Evolutionary conservation across 2,888 invertebrate genomes (phyloP), one percentile per base, ranked within the genome.

Genomic region (Diarsia brunnea): DNA sequence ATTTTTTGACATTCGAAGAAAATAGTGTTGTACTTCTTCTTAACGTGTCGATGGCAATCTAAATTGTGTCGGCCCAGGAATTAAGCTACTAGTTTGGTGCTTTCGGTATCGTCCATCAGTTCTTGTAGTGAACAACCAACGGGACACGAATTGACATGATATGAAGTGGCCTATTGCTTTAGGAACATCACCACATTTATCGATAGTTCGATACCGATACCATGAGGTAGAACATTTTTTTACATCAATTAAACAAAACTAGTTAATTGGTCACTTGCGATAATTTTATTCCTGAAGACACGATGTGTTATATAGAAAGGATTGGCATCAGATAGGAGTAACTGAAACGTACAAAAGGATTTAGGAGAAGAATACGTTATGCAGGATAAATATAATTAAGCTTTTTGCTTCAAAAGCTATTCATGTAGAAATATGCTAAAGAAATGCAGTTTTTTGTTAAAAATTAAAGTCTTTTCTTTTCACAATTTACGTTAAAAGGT

Each of bases 11-110:
- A 45, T 24, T 14, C 21, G 1, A n/a, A 31, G 2, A 47, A 53
- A 61, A 38, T 60, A 69, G 51, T 79, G 45, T n/a, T 79, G 79
- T 1, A n/a, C 21, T 61, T 61, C 38, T 38, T 38, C 38, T 38
- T 38, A 38, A 7, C 38, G 38, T 38, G 8, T 38, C 38, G 38
- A 38, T 38, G 0, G 38, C 8, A 38, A 38, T 38, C 38, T 38
- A 8, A 38, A 38, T 38, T 38, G 8, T 8, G 38, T 38, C 38
- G 38, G 38, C 38, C 38, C 7, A 38, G 31, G 8, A 38, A 38
- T 38, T 8, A 8, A 38, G 38, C 8, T 38, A 8, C 38, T 8
- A 38, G 38, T 7, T 38, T 38, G 38, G 38, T 8, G 38, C 8
- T 38, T 38, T 38, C 38, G 38, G 38, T 8, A 38, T 7, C 38